Conservation (phyloP, 2,113 vertebrate species). For the Lasiurus borealis region DNA sequence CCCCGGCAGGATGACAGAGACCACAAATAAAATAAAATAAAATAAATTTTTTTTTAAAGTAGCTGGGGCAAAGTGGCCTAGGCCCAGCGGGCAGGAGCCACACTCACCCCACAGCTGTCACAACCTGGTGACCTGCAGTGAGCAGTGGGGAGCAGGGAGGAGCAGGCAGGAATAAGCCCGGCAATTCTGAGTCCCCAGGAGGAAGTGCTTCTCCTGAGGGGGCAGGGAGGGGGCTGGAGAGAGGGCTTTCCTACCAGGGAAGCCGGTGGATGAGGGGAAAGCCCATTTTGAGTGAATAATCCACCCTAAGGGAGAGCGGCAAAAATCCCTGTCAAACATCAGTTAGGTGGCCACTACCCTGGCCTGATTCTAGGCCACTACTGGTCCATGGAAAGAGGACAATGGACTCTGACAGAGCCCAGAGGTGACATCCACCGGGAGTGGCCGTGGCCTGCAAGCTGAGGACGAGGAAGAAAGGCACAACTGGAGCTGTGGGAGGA, state of each 20-base stretch:
- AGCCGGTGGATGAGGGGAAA: constrained; percentile 5
- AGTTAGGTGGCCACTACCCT: not conserved
- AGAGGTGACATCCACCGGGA: not conserved
- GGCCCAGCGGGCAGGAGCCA: constrained; percentile 79
- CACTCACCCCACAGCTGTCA: constrained; percentile 59
- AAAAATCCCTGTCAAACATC: not conserved
- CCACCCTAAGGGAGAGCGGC: accelerated
- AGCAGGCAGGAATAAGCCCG: not conserved
- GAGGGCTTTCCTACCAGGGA: not conserved
- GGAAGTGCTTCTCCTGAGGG: constrained; percentile 41
- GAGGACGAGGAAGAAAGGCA: constrained; percentile 16
- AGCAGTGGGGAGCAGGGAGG: constrained; percentile 17
- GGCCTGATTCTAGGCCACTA: not conserved
- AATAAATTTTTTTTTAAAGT: constrained; percentile 51
- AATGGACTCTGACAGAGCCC: not conserved
- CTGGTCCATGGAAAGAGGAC: not conserved
- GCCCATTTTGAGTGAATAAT: not conserved
- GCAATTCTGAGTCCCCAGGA: not conserved
- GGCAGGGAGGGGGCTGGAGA: not conserved
- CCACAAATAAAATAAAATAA: constrained; percentile 90
- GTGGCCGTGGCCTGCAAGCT: not conserved
- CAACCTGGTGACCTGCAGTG: constrained; percentile 56
- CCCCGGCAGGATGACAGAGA: constrained; percentile 89
- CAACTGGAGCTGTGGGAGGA: not conserved
- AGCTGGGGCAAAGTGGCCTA: constrained; percentile 85